phyloP scores from a whole-genome alignment of 2,888 invertebrate species.

The Agrochola litura region DNA sequence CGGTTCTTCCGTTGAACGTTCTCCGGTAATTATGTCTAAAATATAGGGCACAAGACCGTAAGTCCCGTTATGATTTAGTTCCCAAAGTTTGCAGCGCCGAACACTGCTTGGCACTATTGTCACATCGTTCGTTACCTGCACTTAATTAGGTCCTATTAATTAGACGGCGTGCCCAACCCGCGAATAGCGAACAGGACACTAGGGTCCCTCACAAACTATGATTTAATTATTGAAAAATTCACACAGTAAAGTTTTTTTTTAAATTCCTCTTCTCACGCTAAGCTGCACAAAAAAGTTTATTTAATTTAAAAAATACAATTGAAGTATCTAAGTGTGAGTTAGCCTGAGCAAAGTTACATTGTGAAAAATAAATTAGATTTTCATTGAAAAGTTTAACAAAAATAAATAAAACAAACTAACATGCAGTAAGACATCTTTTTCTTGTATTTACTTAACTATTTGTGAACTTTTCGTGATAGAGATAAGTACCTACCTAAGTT shows the following conservation, averaged over 20 bases:
- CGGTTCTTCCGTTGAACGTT: background rate
- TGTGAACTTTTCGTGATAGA: background rate
- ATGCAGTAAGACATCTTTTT: background rate
- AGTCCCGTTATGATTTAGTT: background rate
- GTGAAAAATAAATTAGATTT: background rate
- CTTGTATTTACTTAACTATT: background rate
- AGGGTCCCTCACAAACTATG: background rate
- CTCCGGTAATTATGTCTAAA: conserved; percentile 9
- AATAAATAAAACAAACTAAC: background rate
- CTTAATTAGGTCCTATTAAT: conserved; percentile 1
- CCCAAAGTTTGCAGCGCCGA: background rate
- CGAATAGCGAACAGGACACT: background rate
- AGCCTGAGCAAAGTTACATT: background rate
- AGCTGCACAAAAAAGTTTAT: background rate
- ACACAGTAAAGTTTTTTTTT: background rate
- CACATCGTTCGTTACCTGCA: no score
- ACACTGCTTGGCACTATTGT: background rate
- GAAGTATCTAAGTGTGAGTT: background rate
- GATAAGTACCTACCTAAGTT: background rate
- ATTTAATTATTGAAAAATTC: background rate
- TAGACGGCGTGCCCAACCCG: background rate
- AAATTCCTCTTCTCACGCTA: background rate
- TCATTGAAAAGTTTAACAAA: background rate
- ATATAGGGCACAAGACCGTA: background rate
- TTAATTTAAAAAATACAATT: background rate